Evolutionary conservation across 2,113 vertebrate species (phyloP).

Genomic region (Nothocercus julius): DNA sequence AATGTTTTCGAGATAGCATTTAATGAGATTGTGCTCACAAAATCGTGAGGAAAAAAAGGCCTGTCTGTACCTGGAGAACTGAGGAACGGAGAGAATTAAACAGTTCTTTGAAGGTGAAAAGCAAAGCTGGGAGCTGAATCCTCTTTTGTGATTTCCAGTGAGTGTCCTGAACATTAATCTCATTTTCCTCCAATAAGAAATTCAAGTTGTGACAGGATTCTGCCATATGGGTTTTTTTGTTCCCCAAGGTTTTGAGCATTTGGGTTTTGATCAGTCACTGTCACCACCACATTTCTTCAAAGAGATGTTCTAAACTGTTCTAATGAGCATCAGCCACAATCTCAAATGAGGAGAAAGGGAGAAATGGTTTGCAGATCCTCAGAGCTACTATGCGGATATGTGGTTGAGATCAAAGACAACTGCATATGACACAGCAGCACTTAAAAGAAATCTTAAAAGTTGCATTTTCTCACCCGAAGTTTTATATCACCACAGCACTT

Average conservation of each 20-base stretch:
- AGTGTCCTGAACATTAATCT: neutral
- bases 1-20: neutral
- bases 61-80: neutral
- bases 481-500: conserved; percentile 50
- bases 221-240: conserved; percentile 45
- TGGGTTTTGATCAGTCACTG: conserved; percentile 46
- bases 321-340: conserved; percentile 50
- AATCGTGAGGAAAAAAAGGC: neutral
- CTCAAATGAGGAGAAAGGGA: conserved; percentile 50
- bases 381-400: conserved; percentile 16
- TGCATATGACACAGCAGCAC: conserved; percentile 11
- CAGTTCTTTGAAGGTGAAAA: neutral
- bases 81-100: neutral
- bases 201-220: conserved; percentile 49
- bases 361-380: conserved; percentile 57
- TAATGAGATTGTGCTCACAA: neutral
- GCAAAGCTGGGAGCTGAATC: neutral
- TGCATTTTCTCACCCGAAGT: neutral
- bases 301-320: conserved; percentile 29
- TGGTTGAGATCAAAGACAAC: conserved; percentile 40
- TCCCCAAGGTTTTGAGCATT: conserved; percentile 41
- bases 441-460: conserved; percentile 41
- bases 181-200: neutral
- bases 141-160: neutral
- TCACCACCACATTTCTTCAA: conserved; percentile 55